Percentiles rank a stretch among this genome's conserved stretches.
phyloP scores from a whole-genome alignment of 2,797 vertebrate species.

The Microtus agrestis region DNA sequence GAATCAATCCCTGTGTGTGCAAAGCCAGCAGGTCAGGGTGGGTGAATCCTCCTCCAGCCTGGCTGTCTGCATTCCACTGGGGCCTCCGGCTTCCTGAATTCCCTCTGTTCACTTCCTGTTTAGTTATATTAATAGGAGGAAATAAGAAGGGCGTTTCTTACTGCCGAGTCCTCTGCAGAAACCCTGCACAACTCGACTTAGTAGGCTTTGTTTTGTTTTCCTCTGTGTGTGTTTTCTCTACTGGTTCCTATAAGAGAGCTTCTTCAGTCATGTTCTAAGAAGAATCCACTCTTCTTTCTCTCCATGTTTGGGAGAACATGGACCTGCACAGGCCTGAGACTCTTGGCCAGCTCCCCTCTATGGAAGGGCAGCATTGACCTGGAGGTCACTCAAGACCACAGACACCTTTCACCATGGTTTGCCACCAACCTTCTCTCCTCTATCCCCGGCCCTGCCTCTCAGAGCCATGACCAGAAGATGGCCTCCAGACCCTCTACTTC shows the following conservation, averaged over 20 bases:
- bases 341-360: background rate
- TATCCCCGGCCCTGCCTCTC: background rate
- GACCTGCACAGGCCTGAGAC: background rate
- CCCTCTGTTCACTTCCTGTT: background rate
- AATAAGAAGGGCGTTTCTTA: background rate
- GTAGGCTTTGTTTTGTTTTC: background rate
- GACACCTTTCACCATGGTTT: background rate
- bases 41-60: background rate
- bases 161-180: background rate
- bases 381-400: background rate
- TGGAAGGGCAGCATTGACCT: background rate
- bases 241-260: background rate
- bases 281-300: background rate
- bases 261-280: background rate
- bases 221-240: background rate
- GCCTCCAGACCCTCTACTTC: rapidly evolving
- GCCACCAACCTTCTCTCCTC: background rate
- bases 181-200: background rate
- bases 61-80: rapidly evolving
- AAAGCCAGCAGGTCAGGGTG: background rate
- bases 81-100: background rate
- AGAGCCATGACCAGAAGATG: background rate
- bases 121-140: constrained; percentile 5
- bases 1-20: rapidly evolving
- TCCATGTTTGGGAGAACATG: background rate